These are phyloP conservation scores for Dryobota labecula DNA, from an alignment of 2,888 invertebrate species.

Conservation along the genomic window DNA sequence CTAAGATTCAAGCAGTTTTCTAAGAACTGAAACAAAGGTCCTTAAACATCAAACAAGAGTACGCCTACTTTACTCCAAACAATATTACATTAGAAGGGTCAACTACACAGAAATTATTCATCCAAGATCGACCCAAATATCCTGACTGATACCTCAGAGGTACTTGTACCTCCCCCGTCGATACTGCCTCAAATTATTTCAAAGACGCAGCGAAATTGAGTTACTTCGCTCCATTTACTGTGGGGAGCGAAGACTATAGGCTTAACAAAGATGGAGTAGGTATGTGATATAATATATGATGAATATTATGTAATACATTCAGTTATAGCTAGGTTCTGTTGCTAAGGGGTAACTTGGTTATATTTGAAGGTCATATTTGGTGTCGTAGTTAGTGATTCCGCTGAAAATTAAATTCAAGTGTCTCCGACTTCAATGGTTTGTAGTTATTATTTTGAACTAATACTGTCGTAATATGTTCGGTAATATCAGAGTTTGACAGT, in stretches of 20 bases:
- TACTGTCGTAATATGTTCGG: neutral
- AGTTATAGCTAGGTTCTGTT: conserved; percentile 14
- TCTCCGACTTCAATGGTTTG: neutral
- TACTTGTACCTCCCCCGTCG: conserved; percentile 28
- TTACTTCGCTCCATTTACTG: conserved; percentile 56
- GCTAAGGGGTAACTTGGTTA: conserved; percentile 6
- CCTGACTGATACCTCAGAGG: conserved; percentile 60
- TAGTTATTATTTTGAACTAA: neutral
- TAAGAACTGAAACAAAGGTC: conserved; percentile 10
- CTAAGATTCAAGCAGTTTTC: neutral
- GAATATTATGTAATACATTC: conserved; percentile 46
- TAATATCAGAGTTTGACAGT: neutral
- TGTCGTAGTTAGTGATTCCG: neutral
- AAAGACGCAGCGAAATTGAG: conserved; percentile 57
- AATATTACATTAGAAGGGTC: conserved; percentile 52
- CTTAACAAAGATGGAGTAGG: conserved; percentile 40
- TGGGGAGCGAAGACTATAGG: conserved; percentile 31
- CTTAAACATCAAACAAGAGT: conserved; percentile 12
- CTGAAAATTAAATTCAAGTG: neutral
- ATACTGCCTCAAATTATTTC: conserved; percentile 55
- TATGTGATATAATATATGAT: conserved; percentile 36
- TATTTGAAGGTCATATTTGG: conserved; percentile 13
- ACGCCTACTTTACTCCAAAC: conserved; percentile 26
- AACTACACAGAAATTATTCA: conserved; percentile 43
- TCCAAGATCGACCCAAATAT: conserved; percentile 43